A percentile compares a stretch with the other conserved stretches of the same genome.
Evolutionary conservation across 2,888 invertebrate genomes (phyloP).

Genomic region (Tipula vernalis): DNA sequence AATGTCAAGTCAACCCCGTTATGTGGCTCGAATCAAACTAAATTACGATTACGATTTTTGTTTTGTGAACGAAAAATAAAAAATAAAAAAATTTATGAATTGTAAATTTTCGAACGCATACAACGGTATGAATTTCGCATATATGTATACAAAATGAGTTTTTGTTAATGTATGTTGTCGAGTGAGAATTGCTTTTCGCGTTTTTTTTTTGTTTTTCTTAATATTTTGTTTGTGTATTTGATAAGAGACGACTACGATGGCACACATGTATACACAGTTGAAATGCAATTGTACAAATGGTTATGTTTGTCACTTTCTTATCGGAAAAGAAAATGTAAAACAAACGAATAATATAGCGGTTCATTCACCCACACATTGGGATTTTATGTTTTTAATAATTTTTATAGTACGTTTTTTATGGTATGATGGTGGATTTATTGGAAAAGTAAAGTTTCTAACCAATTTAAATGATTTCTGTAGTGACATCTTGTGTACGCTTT

Average conservation of each 20-base stretch:
- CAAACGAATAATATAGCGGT: not conserved
- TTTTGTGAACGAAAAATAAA: not conserved
- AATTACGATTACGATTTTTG: not conserved
- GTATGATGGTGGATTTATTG: not conserved
- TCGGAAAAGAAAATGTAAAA: not conserved
- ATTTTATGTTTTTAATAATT: not conserved
- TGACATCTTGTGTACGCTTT: not conserved
- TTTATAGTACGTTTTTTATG: not conserved
- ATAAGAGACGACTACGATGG: not conserved
- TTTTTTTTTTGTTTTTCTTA: not conserved
- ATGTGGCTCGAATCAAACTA: not conserved
- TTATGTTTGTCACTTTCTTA: conserved; percentile 9
- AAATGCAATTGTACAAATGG: not conserved
- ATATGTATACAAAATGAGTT: not conserved
- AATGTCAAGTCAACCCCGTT: not conserved
- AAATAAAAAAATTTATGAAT: not conserved
- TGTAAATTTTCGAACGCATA: not conserved
- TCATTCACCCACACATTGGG: conserved; percentile 7
- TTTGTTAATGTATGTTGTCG: not conserved
- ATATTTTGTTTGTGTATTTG: not conserved
- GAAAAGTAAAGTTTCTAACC: not conserved
- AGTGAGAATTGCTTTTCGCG: not conserved
- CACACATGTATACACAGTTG: not conserved
- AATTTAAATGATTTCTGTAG: not conserved
- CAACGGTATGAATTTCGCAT: not conserved